Percentiles rank a stretch among this genome's conserved stretches.
phyloP scores from a whole-genome alignment of 2,797 vertebrate genomes.

The Peromyscus aztecus region DNA sequence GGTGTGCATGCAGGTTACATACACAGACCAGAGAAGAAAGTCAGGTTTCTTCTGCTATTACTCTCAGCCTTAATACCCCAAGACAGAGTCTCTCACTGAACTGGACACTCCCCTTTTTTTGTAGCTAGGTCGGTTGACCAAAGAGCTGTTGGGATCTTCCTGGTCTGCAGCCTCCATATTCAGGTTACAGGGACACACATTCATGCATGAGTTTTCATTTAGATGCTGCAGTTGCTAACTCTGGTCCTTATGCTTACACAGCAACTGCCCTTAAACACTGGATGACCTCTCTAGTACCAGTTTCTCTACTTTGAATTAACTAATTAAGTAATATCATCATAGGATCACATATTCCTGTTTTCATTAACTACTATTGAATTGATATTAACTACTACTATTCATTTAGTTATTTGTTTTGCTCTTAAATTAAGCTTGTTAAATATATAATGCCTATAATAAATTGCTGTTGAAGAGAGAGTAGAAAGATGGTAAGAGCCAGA shows the following conservation, averaged over 20 bases:
- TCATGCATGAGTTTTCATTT: background rate
- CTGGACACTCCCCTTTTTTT: background rate
- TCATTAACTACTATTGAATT: background rate
- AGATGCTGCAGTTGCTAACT: too few species aligned
- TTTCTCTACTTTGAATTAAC: background rate
- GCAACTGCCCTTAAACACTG: background rate
- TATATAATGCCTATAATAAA: background rate
- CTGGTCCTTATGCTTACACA: background rate
- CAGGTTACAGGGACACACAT: background rate
- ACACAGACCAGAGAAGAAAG: background rate
- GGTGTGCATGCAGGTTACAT: too few species aligned
- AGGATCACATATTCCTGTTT: background rate
- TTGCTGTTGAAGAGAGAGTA: background rate
- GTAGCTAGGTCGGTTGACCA: background rate
- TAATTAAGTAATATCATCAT: background rate
- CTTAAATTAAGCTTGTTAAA: slow-evolving; percentile 5
- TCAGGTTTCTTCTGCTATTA: background rate
- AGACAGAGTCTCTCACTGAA: background rate
- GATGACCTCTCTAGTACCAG: background rate
- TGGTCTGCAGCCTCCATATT: too few species aligned
- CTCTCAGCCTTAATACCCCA: too few species aligned
- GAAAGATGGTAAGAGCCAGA: background rate
- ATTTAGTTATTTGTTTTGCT: background rate
- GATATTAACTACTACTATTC: background rate
- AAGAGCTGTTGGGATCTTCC: background rate